Percentiles rank a stretch among this genome's conserved stretches.
These are phyloP conservation scores for Trypoxylon attenuatum DNA, from an alignment of 2,888 invertebrate genomes.

Conservation along the genomic window DNA sequence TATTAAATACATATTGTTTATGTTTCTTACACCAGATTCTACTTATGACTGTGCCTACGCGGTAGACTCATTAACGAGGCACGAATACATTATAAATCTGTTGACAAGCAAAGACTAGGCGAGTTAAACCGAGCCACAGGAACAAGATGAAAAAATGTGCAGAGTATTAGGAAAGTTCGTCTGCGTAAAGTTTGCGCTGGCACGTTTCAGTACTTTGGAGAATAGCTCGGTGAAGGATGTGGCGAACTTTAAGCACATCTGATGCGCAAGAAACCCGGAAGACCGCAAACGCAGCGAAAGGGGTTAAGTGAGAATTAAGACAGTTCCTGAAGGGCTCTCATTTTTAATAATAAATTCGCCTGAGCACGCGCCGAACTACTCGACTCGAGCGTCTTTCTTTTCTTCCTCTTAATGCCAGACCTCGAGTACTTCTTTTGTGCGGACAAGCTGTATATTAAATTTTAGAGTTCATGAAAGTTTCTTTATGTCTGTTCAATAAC, in stretches of 20 bases:
- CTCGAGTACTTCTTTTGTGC: too few relatives aligned
- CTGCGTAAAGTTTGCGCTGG: conserved; percentile 27
- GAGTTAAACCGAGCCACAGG: conserved; percentile 38
- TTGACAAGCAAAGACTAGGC: conserved; percentile 14
- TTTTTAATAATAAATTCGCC: conserved; percentile 60
- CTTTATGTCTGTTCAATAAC: too few relatives aligned
- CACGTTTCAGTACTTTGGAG: conserved; percentile 38
- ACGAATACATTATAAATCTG: conserved; percentile 12
- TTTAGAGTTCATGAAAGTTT: too few relatives aligned
- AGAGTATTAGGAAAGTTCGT: conserved; percentile 34
- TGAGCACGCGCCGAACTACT: conserved; percentile 45
- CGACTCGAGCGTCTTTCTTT: conserved; percentile 39
- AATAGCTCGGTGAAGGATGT: conserved; percentile 40
- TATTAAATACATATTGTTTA: too few relatives aligned
- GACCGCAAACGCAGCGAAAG: conserved; percentile 28
- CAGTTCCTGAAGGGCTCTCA: conserved; percentile 50
- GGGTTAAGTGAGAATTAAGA: conserved; percentile 57
- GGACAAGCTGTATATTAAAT: too few relatives aligned
- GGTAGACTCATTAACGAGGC: conserved; percentile 22
- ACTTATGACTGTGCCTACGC: too few relatives aligned
- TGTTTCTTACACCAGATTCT: too few relatives aligned
- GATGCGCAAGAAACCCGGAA: conserved; percentile 23
- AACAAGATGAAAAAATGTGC: conserved; percentile 27
- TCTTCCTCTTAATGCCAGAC: neutral
- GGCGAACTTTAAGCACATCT: conserved; percentile 37